Conservation (phyloP, 1,140 invertebrate genomes). For the Papilio polytes region DNA sequence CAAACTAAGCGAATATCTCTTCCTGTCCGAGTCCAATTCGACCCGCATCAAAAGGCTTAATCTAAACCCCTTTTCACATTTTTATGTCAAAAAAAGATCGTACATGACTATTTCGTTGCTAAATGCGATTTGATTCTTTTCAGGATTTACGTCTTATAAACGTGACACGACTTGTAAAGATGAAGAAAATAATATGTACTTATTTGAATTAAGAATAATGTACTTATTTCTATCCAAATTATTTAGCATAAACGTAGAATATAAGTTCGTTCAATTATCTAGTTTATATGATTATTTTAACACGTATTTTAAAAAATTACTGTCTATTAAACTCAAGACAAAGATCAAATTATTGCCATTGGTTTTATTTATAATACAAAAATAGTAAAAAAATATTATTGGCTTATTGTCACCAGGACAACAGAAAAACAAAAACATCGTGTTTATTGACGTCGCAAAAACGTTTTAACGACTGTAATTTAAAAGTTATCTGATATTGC, state of each 20-base stretch:
- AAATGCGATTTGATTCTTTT: constrained; percentile 76
- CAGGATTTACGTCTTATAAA: constrained; percentile 42
- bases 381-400: neutral
- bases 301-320: neutral
- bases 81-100: constrained; percentile 78
- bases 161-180: constrained; percentile 36
- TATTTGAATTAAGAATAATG: neutral
- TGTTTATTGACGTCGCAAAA: constrained; percentile 30
- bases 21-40: constrained; percentile 77
- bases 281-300: too few relatives aligned
- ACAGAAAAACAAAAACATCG: constrained; percentile 23
- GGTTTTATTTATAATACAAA: neutral
- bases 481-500: constrained; percentile 41
- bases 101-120: constrained; percentile 74
- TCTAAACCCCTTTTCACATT: constrained; percentile 78
- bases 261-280: too few relatives aligned
- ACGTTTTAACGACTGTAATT: constrained; percentile 31
- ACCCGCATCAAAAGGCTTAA: constrained; percentile 81
- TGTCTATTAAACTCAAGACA: neutral
- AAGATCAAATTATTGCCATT: too few relatives aligned
- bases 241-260: neutral
- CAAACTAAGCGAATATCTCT: constrained; percentile 72
- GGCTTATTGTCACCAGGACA: constrained; percentile 6
- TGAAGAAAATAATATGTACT: constrained; percentile 9
- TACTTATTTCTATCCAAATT: neutral